Conservation (phyloP, 2,113 vertebrate genomes). For the Neopipo cinnamomea region DNA sequence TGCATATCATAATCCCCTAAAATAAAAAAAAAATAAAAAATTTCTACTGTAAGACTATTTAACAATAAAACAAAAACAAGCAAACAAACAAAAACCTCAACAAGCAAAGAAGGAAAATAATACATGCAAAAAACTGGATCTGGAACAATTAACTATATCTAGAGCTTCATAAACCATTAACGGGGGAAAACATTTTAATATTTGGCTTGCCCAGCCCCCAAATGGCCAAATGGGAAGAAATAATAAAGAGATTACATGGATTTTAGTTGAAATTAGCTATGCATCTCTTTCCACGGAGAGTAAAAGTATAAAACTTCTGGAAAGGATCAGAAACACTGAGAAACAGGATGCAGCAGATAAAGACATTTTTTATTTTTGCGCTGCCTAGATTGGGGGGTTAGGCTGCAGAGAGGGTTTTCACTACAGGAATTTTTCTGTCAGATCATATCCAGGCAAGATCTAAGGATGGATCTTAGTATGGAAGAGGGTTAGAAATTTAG, state of each 20-base stretch:
- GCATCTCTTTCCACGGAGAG: not conserved
- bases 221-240: not conserved
- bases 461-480: not conserved
- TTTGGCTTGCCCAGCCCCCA: not conserved
- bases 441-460: not conserved
- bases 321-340: not conserved
- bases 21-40: not conserved
- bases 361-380: not conserved
- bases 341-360: not conserved
- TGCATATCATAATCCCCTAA: not conserved
- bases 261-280: not conserved
- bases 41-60: not conserved
- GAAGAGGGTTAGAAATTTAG: not conserved
- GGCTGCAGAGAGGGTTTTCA: not conserved
- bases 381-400: not conserved
- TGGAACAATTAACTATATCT: not conserved
- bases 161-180: not conserved
- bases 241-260: not conserved
- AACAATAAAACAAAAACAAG: not conserved
- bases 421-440: not conserved
- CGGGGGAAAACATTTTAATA: not conserved
- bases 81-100: not conserved
- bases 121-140: not conserved
- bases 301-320: not conserved
- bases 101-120: not conserved